phyloP scores from a whole-genome alignment of 2,888 invertebrate genomes.

The Microctonus brassicae region DNA sequence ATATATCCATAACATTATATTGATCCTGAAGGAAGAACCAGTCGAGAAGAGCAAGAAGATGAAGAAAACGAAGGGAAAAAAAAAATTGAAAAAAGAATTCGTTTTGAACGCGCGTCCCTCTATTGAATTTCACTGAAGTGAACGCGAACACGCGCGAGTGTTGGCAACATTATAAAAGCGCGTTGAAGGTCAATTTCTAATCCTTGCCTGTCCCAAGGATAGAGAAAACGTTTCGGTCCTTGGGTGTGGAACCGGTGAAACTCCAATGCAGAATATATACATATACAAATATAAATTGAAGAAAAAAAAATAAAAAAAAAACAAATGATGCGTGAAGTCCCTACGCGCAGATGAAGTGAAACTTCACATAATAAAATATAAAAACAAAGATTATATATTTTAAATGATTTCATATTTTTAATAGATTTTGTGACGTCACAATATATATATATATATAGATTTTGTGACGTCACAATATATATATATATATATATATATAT shows the following conservation, averaged over 20 bases:
- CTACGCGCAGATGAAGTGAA: no score
- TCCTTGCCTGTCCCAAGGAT: constrained; percentile 57
- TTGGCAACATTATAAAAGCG: constrained; percentile 44
- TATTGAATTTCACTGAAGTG: neutral
- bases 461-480: no score
- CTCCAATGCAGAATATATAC: constrained; percentile 32
- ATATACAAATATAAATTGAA: neutral
- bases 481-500: no score
- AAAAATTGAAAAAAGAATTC: neutral
- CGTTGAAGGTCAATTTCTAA: constrained; percentile 66
- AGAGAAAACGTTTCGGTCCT: constrained; percentile 58
- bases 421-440: no score
- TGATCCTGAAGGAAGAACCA: neutral
- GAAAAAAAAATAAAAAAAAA: no score
- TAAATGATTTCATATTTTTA: no score
- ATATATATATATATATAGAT: no score
- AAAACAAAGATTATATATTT: no score
- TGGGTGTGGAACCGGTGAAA: constrained; percentile 39
- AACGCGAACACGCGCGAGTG: neutral
- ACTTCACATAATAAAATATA: no score
- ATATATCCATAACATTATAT: neutral
- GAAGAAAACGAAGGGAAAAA: no score
- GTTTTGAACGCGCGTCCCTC: neutral
- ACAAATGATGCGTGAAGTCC: no score
- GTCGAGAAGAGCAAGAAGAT: neutral